Conservation (phyloP, 64 coral and sea anemone species). For the Actinia tenebrosa region DNA sequence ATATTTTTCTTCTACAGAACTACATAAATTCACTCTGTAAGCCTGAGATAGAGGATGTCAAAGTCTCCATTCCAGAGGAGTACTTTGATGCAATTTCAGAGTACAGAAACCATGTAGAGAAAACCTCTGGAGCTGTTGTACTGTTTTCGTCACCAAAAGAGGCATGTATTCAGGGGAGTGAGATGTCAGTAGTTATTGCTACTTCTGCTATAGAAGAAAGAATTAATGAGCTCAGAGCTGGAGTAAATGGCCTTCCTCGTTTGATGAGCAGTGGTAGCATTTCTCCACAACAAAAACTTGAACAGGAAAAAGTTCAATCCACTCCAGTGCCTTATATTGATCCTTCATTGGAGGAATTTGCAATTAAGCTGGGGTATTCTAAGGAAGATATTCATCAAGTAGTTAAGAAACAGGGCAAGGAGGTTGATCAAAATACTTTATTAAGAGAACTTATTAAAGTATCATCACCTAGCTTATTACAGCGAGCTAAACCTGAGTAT, state of each 20-base stretch:
- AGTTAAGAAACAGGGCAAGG: conserved; percentile 77
- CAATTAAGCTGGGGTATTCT: conserved; percentile 89
- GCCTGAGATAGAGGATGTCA: conserved; percentile 26
- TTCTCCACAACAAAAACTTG: background rate
- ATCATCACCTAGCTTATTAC: conserved; percentile 47
- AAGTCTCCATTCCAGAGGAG: conserved; percentile 43
- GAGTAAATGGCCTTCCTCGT: background rate
- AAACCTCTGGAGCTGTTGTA: conserved; percentile 62
- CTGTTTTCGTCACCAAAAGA: conserved; percentile 43
- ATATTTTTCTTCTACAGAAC: conserved; percentile 37
- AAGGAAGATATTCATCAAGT: conserved; percentile 77
- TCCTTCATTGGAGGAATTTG: conserved; percentile 83
- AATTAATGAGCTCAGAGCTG: conserved; percentile 8
- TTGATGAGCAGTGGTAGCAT: background rate
- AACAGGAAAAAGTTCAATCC: background rate
- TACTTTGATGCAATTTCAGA: conserved; percentile 32
- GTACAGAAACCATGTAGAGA: conserved; percentile 54
- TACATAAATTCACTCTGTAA: conserved; percentile 79
- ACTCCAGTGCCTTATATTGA: conserved; percentile 37
- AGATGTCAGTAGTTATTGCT: conserved; percentile 53
- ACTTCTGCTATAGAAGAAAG: conserved; percentile 72
- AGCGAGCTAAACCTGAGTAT: conserved; percentile 6
- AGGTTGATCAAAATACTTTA: conserved; percentile 79
- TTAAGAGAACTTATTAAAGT: conserved; percentile 90
- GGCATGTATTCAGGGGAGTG: conserved; percentile 52